Percentiles rank a stretch among this genome's conserved stretches.
Conservation (phyloP, 2,797 vertebrate species). For the Ptychobarbus kaznakovi region DNA sequence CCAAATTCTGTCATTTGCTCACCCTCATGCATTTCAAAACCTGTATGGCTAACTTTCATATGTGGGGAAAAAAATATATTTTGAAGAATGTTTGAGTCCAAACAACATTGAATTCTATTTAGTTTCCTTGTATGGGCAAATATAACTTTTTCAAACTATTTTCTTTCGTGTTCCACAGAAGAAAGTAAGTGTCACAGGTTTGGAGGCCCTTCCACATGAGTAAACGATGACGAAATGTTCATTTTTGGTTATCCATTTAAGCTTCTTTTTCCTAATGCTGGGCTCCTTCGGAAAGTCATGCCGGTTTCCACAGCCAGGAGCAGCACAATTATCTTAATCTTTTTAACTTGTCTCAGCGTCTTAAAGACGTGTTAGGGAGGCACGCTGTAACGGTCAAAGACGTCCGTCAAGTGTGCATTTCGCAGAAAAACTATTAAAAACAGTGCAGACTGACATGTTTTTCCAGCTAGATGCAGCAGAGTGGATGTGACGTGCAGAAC, state of each 20-base stretch:
- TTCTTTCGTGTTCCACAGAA: not conserved
- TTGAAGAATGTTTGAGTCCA: not conserved
- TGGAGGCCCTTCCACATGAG: not conserved
- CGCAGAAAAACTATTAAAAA: conserved; percentile 20
- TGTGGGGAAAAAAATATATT: not conserved
- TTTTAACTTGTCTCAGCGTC: not conserved
- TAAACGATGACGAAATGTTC: not conserved
- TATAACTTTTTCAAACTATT: not conserved
- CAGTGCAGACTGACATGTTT: conserved; percentile 10
- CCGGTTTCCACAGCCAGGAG: conserved; percentile 18
- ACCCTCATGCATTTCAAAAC: not conserved
- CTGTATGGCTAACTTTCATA: not conserved
- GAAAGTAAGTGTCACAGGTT: not conserved
- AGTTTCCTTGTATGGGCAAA: not conserved
- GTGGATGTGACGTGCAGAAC: not conserved
- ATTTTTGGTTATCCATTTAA: not conserved
- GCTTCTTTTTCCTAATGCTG: not conserved
- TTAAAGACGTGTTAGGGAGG: not conserved
- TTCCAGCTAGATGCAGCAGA: not conserved
- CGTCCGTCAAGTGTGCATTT: not conserved
- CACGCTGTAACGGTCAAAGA: not conserved
- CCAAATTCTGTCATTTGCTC: not conserved
- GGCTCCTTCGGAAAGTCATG: conserved; percentile 1
- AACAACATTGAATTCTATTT: not conserved
- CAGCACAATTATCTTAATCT: conserved; percentile 16